Conservation (phyloP, 2,113 vertebrate species). For the Erpornis zantholeuca region DNA sequence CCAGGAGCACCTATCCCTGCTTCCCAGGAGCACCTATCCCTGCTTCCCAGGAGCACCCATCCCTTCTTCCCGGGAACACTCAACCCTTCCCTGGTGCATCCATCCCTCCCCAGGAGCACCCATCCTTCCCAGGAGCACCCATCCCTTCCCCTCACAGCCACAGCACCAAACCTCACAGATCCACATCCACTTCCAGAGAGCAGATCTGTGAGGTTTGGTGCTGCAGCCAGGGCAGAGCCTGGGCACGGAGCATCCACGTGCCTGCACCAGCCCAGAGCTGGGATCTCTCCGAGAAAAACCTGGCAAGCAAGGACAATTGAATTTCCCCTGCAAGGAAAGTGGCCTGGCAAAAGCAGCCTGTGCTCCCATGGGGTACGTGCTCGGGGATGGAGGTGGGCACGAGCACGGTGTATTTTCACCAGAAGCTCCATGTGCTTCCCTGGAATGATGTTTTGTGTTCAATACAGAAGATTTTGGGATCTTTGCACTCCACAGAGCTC, state of each 20-base stretch:
- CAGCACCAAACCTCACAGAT: neutral
- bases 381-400: neutral
- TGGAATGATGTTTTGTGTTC: fast-evolving
- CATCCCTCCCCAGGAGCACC: neutral
- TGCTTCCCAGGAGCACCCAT: neutral
- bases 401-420: neutral
- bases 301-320: fast-evolving
- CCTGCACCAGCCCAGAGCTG: neutral
- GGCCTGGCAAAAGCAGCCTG: neutral
- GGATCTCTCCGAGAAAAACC: neutral
- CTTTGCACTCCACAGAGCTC: neutral
- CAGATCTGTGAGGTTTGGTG: neutral
- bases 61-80: too few relatives aligned
- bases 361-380: fast-evolving
- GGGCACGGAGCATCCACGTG: fast-evolving
- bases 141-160: neutral
- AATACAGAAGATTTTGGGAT: fast-evolving
- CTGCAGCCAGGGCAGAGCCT: fast-evolving
- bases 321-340: neutral
- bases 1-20: neutral
- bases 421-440: neutral
- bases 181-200: neutral
- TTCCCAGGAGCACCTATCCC: neutral
- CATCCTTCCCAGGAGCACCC: neutral
- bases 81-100: too few relatives aligned